Base-by-base conservation (phyloP, 2,113 vertebrate genomes). In the Ctenomys sociabilis region DNA sequence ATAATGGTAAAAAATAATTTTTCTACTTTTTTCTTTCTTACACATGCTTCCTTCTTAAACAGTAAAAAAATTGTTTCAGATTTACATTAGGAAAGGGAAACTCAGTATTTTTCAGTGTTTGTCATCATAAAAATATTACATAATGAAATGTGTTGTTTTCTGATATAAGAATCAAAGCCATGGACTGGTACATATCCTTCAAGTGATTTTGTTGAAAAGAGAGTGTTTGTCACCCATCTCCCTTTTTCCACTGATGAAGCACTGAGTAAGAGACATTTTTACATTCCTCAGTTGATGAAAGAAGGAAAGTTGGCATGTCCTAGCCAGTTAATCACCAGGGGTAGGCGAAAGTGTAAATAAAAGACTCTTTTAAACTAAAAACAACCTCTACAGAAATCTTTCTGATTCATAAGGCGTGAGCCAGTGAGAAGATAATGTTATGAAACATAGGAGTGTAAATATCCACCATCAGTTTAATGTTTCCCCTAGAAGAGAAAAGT, bases 321-420 rank as follows among this genome's bases (percentile, higher is more conserved):
- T 80, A 40, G 93, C 86, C 83, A 86, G 94, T 19, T 96, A 88
- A 77, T 92, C 72, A 17, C 68, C 90, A 97, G 89, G 73, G 81
- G 87, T 75, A 37, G 66, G 89, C 94, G 49, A 92, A 78, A 40
- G 68, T 98, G 91, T 86, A 96, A 94, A 87, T 96, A 91, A 88
- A 96, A 86, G 1, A 4, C 45, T 61, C 64, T 35, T 97, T 97
- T 80, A 82, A 22, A 85, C 87, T 88, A 77, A 88, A 93, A 90
- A 85, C 70, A 96, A 9, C 63, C 73, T 94, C 75, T 83, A 40
- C 11, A 85, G 87, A 93, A 90, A 92, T 96, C 89, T 93, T 94
- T 90, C 61, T 92, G 94, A 59, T 57, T 35, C 82, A 59, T 6
- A 78, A 81, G 49, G 73, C 95, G 97, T 73, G 64, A 96, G 85